These are phyloP conservation scores for Apomyelois bistriatella DNA, from an alignment of 2,888 invertebrate species.

Conservation along the genomic window DNA sequence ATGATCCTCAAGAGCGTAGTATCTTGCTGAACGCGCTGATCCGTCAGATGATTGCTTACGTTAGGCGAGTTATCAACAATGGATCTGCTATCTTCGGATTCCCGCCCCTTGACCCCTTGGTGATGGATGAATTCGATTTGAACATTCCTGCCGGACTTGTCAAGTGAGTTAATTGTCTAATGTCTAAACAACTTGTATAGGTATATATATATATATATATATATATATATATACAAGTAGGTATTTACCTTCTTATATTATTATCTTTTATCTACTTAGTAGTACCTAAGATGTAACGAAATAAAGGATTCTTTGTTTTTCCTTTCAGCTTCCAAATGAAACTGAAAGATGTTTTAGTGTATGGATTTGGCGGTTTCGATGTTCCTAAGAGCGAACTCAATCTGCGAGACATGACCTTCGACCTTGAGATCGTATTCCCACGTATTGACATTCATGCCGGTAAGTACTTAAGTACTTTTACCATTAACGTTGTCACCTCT, in stretches of 20 bases:
- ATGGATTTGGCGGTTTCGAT: constrained; percentile 53
- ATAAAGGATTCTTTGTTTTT: too few relatives aligned
- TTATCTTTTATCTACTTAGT: too few relatives aligned
- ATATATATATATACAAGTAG: too few relatives aligned
- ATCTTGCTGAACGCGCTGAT: constrained; percentile 47
- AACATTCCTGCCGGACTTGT: constrained; percentile 51
- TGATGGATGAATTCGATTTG: constrained; percentile 39
- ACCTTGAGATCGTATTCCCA: constrained; percentile 55
- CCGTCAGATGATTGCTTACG: constrained; percentile 41
- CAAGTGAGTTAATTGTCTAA: constrained; percentile 46
- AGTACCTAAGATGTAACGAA: too few relatives aligned
- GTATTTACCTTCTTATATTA: too few relatives aligned
- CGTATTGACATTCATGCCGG: constrained; percentile 42
- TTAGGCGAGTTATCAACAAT: constrained; percentile 51
- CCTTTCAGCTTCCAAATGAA: constrained; percentile 49
- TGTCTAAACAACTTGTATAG: background rate
- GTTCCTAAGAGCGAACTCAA: constrained; percentile 45
- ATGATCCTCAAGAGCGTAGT: constrained; percentile 28
- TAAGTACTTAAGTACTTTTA: constrained; percentile 29
- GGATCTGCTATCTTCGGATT: constrained; percentile 47
- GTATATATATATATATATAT: too few relatives aligned
- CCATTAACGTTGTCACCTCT: too few relatives aligned
- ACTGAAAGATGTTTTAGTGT: constrained; percentile 34
- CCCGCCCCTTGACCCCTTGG: constrained; percentile 58
- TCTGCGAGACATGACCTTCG: constrained; percentile 43